phyloP scores from a whole-genome alignment of 1,140 invertebrate genomes.

The Drosophila tsacasi region DNA sequence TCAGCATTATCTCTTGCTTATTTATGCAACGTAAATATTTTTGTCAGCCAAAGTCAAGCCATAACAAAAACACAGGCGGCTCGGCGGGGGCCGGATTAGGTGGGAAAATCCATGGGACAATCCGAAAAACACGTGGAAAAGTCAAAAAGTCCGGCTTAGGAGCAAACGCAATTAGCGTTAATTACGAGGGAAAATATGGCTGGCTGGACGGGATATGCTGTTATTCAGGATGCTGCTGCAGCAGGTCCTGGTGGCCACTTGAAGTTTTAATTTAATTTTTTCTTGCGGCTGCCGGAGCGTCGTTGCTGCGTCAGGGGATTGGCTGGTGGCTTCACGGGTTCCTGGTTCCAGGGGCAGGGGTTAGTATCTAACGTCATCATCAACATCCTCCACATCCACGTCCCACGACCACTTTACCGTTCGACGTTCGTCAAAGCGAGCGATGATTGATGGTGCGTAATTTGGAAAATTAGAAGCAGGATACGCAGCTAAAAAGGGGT shows the following conservation, averaged over 20 bases:
- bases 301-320: slow-evolving; percentile 70
- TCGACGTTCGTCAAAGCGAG: slow-evolving; percentile 78
- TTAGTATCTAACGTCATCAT: slow-evolving; percentile 69
- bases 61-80: slow-evolving; percentile 48
- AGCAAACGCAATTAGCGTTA: slow-evolving; percentile 79
- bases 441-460: slow-evolving; percentile 83
- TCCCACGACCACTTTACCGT: slow-evolving; percentile 57
- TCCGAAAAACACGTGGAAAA: slow-evolving; percentile 78
- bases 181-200: slow-evolving; percentile 63
- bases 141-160: slow-evolving; percentile 77
- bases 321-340: slow-evolving; percentile 40
- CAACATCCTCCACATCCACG: slow-evolving; percentile 56
- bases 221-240: slow-evolving; percentile 1
- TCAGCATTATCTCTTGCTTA: slow-evolving; percentile 48
- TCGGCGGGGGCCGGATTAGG: slow-evolving; percentile 32
- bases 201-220: not conserved
- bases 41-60: slow-evolving; percentile 59
- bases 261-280: slow-evolving; percentile 81
- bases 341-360: slow-evolving; percentile 5
- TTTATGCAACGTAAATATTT: slow-evolving; percentile 49
- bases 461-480: slow-evolving; percentile 81
- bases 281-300: slow-evolving; percentile 72
- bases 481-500: slow-evolving; percentile 66
- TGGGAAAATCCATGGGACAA: slow-evolving; percentile 73
- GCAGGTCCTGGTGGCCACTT: slow-evolving; percentile 65